Conservation (phyloP, 2,113 vertebrate species). For the Labrus mixtus region DNA sequence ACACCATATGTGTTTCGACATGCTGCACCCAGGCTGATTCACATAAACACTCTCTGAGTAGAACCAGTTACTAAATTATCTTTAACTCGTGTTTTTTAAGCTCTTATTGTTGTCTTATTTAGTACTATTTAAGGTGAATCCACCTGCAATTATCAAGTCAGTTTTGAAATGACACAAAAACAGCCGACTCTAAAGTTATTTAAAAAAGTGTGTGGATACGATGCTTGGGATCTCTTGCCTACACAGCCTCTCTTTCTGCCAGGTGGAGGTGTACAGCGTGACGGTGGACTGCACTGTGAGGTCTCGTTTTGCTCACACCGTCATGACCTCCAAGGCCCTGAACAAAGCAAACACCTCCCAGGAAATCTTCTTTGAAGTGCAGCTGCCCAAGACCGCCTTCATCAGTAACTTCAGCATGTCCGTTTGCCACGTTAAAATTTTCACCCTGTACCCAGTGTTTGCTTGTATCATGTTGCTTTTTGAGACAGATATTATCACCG, state of each 20-base stretch:
- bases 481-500: too few species aligned
- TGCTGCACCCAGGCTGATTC: not conserved
- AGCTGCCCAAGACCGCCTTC: conserved; percentile 95
- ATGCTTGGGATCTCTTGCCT: not conserved
- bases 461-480: too few species aligned
- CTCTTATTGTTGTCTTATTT: not conserved
- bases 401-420: conserved; percentile 97
- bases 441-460: too few species aligned
- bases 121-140: too few species aligned
- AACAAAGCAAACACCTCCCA: conserved; percentile 87
- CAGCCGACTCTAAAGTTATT: not conserved
- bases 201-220: too few species aligned
- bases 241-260: conserved; percentile 12
- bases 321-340: conserved; percentile 90
- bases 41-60: conserved; percentile 28
- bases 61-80: conserved; percentile 35
- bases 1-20: not conserved
- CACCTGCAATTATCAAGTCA: not conserved
- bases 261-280: conserved; percentile 83
- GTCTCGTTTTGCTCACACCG: conserved; percentile 91
- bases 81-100: not conserved
- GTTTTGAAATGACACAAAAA: not conserved
- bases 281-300: conserved; percentile 89
- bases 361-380: conserved; percentile 92
- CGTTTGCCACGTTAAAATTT: conserved; percentile 50